These are phyloP conservation scores for Phenganax stokvisi DNA, from an alignment of 92 coral and sea anemone species.

Conservation along the genomic window DNA sequence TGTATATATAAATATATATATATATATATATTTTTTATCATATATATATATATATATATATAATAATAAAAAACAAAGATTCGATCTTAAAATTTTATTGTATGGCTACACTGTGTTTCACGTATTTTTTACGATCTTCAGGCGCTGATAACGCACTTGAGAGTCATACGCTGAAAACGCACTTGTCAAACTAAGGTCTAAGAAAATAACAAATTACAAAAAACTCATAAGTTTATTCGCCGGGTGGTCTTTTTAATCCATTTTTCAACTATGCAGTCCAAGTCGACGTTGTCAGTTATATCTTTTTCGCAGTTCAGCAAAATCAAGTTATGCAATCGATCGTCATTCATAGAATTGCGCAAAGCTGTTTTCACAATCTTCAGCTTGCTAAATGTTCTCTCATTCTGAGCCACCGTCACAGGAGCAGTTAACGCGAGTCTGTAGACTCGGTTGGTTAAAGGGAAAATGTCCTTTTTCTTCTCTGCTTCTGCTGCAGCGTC, in stretches of 20 bases:
- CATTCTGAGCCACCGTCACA: constrained; percentile 18
- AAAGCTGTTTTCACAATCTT: constrained; percentile 29
- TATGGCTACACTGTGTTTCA: too few species aligned
- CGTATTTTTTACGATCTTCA: too few species aligned
- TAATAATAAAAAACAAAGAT: too few species aligned
- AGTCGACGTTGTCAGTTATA: background rate
- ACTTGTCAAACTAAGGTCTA: background rate
- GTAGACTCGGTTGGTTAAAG: constrained; percentile 28
- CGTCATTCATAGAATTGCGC: constrained; percentile 23
- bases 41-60: too few species aligned
- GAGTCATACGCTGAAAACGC: background rate
- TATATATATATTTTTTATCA: too few species aligned
- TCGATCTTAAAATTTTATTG: too few species aligned
- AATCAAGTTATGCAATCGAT: constrained; percentile 8
- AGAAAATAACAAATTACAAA: background rate
- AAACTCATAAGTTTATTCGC: constrained; percentile 12
- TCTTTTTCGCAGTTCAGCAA: background rate
- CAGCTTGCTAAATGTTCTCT: constrained; percentile 23
- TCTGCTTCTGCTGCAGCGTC: constrained; percentile 29
- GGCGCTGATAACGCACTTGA: too few species aligned
- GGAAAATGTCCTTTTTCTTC: constrained; percentile 26
- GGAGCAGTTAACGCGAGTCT: constrained; percentile 16
- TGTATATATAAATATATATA: too few species aligned
- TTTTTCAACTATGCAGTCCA: constrained; percentile 3
- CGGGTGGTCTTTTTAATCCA: constrained; percentile 11